A percentile compares a stretch with the other conserved stretches of the same genome.
phyloP scores from a whole-genome alignment of 2,888 invertebrate genomes.

The Keiferia lycopersicella region DNA sequence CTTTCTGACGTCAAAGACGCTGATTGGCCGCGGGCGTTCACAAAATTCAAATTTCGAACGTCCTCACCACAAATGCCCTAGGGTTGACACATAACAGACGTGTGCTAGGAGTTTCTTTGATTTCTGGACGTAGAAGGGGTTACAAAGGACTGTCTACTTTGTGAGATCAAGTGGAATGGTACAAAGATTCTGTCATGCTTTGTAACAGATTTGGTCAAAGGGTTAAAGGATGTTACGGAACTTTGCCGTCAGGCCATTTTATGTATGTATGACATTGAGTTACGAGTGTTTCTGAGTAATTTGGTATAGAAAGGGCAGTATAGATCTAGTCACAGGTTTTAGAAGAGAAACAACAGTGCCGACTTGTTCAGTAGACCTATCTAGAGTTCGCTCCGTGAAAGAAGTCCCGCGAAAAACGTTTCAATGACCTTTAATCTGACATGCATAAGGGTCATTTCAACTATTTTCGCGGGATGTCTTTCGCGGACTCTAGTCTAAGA shows the following conservation, averaged over 20 bases:
- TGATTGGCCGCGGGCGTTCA: conserved; percentile 43
- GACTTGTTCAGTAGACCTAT: too few species aligned
- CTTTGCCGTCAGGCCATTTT: background rate
- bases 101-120: conserved; percentile 14
- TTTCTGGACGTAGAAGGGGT: background rate
- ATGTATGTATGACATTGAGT: background rate
- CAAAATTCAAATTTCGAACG: conserved; percentile 45
- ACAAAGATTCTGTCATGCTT: conserved; percentile 18
- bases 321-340: too few species aligned
- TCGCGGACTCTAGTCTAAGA: too few species aligned
- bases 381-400: too few species aligned
- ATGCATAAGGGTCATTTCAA: too few species aligned
- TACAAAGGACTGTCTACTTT: conserved; percentile 7
- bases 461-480: too few species aligned
- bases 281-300: too few species aligned
- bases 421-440: too few species aligned
- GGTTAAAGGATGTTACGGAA: background rate
- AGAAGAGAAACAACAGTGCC: too few species aligned
- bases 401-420: too few species aligned
- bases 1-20: conserved; percentile 29
- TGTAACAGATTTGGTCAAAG: background rate
- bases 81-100: background rate
- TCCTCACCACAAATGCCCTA: conserved; percentile 37
- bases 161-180: conserved; percentile 20
- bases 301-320: too few species aligned